phyloP scores from a whole-genome alignment of 2,113 vertebrate genomes.

The Neoarius graeffei region DNA sequence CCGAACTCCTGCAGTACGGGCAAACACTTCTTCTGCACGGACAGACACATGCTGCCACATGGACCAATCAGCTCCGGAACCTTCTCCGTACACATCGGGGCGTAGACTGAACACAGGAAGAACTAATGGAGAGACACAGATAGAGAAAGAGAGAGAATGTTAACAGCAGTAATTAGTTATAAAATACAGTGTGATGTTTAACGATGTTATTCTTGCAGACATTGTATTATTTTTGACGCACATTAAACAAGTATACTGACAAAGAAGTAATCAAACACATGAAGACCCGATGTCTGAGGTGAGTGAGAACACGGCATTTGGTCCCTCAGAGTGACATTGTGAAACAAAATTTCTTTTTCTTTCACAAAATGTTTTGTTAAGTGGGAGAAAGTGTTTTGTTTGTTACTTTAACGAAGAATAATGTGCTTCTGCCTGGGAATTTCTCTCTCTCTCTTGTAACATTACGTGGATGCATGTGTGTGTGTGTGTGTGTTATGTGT shows the following conservation, averaged over 20 bases:
- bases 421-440: background rate
- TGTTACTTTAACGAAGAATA: background rate
- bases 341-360: background rate
- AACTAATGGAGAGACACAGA: constrained; percentile 74
- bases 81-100: constrained; percentile 99
- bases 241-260: background rate
- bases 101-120: constrained; percentile 97
- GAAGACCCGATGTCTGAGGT: background rate
- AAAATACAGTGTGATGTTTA: no score
- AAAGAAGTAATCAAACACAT: background rate
- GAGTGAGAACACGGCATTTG: background rate
- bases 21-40: constrained; percentile 92
- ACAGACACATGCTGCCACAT: constrained; percentile 95
- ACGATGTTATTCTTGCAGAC: background rate
- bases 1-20: constrained; percentile 95
- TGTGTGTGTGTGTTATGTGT: background rate
- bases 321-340: background rate
- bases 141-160: background rate
- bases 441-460: background rate
- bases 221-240: background rate
- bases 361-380: background rate
- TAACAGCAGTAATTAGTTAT: background rate
- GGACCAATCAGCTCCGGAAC: constrained; percentile 97
- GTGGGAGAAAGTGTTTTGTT: background rate
- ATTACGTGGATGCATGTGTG: background rate